Evolutionary conservation across 1,140 invertebrate species (phyloP), one percentile per base, ranked within the genome.

Genomic region (Sarcophaga bullata): DNA sequence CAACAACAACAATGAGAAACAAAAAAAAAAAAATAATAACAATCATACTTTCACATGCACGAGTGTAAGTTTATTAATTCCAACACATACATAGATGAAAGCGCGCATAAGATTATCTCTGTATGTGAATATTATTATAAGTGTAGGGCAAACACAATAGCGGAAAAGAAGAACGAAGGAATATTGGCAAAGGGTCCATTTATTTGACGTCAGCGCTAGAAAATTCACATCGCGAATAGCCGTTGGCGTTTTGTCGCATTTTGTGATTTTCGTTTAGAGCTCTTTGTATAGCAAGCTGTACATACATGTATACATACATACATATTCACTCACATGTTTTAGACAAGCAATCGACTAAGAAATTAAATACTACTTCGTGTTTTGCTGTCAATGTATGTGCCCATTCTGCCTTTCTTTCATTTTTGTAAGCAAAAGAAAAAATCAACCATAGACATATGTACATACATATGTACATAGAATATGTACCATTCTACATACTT

Each of bases 351-450:
- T 50, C 48, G 49, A 58, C 46, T 68, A 80, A 80, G 49, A 80
- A 80, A 80, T 80, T 80, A 80, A 80, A 80, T 80, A 80, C 54
- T 80, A 37, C 54, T 80, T 13, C 13, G 78, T 37, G 49, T 80
- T 58, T 54, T 13, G 46, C 15, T 58, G 78, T 54, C 15, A 11
- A 2, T 80, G 78, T 80, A 37, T 4, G 4, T 37, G 4, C 25
- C n/a, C 37, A 37, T 75, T 3, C 25, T 37, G 25, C 25, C 25
- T 37, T 37, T 37, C 25, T 37, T 37, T 37, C 25, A 37, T 37
- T 37, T 37, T 37, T 37, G 25, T 37, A 37, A 37, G 25, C 25
- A 37, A 37, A 37, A 37, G 25, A 37, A 37, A 37, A 37, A 37
- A 37, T 37, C 25, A 37, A 37, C 25, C 25, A 2, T 37, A n/a